Evolutionary conservation across 2,888 invertebrate species (phyloP), one percentile per base, ranked within the genome.

Genomic region (Campoplex capitator): DNA sequence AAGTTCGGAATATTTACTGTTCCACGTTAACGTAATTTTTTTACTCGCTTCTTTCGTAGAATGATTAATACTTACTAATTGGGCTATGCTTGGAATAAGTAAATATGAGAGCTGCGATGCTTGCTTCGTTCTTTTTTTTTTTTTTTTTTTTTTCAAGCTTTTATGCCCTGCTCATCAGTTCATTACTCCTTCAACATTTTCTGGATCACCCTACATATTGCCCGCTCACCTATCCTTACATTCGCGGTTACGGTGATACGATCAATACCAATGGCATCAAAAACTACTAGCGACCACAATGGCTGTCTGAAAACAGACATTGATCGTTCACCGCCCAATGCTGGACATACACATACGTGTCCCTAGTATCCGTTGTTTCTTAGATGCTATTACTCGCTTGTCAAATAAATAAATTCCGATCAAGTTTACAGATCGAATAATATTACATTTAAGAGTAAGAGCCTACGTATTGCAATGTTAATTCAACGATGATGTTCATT

Each of bases 211-310:
- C 65, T n/a, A 32, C 62, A 68, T 76, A 58, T 73, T 71, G 28
- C 32, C 45, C 18, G 42, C 75, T 81, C 70, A 56, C 74, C 68
- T 67, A 56, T 56, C 45, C 58, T 67, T 62, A 54, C 42, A 73
- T 76, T 56, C 76, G 62, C 58, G 75, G 81, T 85, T 83, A 65
- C 76, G 51, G 73, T 54, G 32, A 28, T 45, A 45, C 86, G 86
- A 86, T 88, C 86, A 85, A 88, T 88, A 88, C 77, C 83, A 92
- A 92, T 90, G 89, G 89, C 89, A 88, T 90, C 86, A 90, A 89
- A 91, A 89, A 88, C 91, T 90, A 89, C 89, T 89, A 88, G 88
- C 91, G 89, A 90, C 90, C 90, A 91, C 87, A 87, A 80, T 90
- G 91, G 91, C 42, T 68, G 42, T 79, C 82, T 86, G 42, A 75